A percentile compares a stretch with the other conserved stretches of the same genome.
These are phyloP conservation scores for Plebejus melissa DNA, from an alignment of 2,888 invertebrate species.

Conservation along the genomic window DNA sequence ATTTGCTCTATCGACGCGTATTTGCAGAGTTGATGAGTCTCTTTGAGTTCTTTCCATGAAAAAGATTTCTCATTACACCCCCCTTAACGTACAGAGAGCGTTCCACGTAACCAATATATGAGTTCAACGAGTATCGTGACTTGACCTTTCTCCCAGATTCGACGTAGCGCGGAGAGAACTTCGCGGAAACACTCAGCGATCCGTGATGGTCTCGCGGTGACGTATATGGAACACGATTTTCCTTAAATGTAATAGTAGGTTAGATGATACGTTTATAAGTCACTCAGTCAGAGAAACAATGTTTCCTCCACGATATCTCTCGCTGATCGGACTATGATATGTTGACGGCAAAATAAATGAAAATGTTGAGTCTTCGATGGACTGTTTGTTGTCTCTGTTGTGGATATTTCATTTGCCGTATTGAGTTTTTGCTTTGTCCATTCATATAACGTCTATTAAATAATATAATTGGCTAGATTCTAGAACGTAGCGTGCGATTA, in stretches of 20 bases:
- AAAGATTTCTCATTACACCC: neutral
- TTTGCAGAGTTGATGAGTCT: neutral
- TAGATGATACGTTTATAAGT: constrained; percentile 22
- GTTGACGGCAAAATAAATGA: neutral
- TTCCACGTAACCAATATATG: neutral
- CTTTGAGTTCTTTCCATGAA: neutral
- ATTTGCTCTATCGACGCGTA: neutral
- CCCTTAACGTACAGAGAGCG: no score
- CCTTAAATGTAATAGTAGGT: constrained; percentile 32
- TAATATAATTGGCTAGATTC: neutral
- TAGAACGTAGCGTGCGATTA: neutral
- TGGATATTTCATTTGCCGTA: neutral
- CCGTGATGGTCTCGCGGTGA: constrained; percentile 32
- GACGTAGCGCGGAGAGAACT: constrained; percentile 28
- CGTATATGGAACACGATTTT: constrained; percentile 33
- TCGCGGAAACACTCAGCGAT: constrained; percentile 33
- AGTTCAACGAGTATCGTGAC: neutral
- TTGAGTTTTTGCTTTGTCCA: neutral
- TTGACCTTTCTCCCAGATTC: constrained; percentile 9
- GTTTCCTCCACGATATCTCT: neutral
- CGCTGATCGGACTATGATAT: neutral
- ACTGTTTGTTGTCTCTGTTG: neutral
- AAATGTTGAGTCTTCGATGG: neutral
- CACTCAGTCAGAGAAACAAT: constrained; percentile 8
- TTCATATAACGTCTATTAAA: neutral